Base-by-base conservation (phyloP, 1,140 invertebrate species). In the Potamilus streckersoni region DNA sequence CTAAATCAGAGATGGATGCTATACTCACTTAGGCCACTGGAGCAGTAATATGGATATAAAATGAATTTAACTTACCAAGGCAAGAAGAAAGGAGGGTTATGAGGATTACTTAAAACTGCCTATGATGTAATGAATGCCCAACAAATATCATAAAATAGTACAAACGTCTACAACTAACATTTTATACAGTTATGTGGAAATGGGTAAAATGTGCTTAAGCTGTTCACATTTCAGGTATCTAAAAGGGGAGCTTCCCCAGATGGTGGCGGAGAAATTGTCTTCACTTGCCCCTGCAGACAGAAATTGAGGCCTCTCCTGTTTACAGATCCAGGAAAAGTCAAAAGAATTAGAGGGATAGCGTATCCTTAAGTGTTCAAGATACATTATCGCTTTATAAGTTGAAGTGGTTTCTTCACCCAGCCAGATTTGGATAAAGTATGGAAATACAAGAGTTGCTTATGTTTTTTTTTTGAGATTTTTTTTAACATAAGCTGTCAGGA, bases 181-280 rank as follows among this genome's bases (percentile, higher is more conserved):
- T 8, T 49, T 49, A 8, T 49, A 49, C 38, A 49, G 38, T 49
- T 49, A 11, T 8, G 11, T 49, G 38, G 6, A 49, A 11, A 49
- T 49, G 38, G 5, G 38, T 49, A 49, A 38, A 2, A 8, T 11
- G 38, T 49, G 27, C 16, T 67, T 1, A 11, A 23, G 19, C 20
- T 71, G 56, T 62, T 73, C 63, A 67, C 73, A 57, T 84, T 78
- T 31, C 71, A 92, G 91, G 89, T 92, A 19, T 91, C 93, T 8
- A 95, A 95, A 85, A 92, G 98, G 88, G 98, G 97, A 84, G 91
- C 93, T 62, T 91, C 93, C 31, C 97, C 98, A 8, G 91, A 95
- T 55, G 98, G 97, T 17, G 97, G 97, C 56, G 98, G 98, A 23
- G 95, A 97, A 91, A 91, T 99, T 23, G 86, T 93, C 49, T 98